Percentiles rank a stretch among this genome's conserved stretches.
Conservation (phyloP, 23 tunicate genomes). For the Styela plicata region DNA sequence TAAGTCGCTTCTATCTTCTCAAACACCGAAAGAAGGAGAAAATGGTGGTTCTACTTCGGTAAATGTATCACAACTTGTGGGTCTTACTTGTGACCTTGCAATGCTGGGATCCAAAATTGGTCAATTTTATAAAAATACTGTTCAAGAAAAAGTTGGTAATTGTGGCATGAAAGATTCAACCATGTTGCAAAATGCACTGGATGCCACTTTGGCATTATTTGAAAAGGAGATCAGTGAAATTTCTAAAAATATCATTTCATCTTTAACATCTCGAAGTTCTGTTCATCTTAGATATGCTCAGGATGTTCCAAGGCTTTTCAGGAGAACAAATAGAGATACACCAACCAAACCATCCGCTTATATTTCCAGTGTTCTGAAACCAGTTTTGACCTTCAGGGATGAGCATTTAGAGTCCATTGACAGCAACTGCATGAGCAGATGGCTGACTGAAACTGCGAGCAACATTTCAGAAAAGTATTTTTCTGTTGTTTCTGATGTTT, state of each 20-base stretch:
- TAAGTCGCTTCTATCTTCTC: slow-evolving; percentile 4
- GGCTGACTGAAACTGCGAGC: slow-evolving; percentile 41
- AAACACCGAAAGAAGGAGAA: neutral
- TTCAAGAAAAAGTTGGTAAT: slow-evolving; percentile 32
- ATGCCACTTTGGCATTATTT: slow-evolving; percentile 21
- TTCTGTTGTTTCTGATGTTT: slow-evolving; percentile 67
- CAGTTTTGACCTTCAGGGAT: slow-evolving; percentile 29
- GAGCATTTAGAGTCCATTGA: slow-evolving; percentile 35
- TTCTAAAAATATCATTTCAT: slow-evolving; percentile 33
- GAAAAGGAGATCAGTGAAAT: slow-evolving; percentile 17
- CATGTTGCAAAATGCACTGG: slow-evolving; percentile 47
- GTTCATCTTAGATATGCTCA: slow-evolving; percentile 70
- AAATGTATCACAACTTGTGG: neutral
- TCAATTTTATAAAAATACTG: slow-evolving; percentile 19
- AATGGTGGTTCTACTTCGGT: neutral
- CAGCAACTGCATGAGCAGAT: slow-evolving; percentile 14
- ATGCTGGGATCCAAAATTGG: slow-evolving; percentile 6
- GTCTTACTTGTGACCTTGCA: slow-evolving; percentile 15
- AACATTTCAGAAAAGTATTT: slow-evolving; percentile 49
- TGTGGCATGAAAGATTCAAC: slow-evolving; percentile 55
- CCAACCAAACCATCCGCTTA: slow-evolving; percentile 85
- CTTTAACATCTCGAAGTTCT: slow-evolving; percentile 34
- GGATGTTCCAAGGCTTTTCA: slow-evolving; percentile 83
- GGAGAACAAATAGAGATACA: slow-evolving; percentile 83
- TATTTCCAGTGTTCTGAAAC: slow-evolving; percentile 40